Evolutionary conservation across 2,797 vertebrate species (phyloP).

Genomic region (Gouania willdenowi): DNA sequence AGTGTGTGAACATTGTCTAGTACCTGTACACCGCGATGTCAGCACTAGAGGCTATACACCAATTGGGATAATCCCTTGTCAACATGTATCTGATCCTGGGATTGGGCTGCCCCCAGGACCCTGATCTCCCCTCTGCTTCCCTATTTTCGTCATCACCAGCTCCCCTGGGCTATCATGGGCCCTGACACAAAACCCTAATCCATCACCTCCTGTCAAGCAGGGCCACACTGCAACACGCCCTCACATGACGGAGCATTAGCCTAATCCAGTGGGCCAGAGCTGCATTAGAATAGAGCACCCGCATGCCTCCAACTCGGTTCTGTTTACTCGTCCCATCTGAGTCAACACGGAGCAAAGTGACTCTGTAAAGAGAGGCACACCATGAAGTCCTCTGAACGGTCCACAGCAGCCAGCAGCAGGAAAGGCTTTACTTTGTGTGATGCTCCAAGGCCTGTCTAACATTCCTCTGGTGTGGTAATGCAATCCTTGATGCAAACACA

Average conservation of each 20-base stretch:
- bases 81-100: conserved; percentile 76
- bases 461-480: conserved; percentile 54
- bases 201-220: conserved; percentile 78
- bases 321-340: conserved; percentile 83
- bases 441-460: conserved; percentile 13
- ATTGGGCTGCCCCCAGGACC: conserved; percentile 61
- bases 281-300: conserved; percentile 74
- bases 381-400: conserved; percentile 22
- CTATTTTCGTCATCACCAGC: conserved; percentile 49
- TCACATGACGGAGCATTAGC: conserved; percentile 73
- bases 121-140: conserved; percentile 45
- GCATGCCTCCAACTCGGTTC: conserved; percentile 58
- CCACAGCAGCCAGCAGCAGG: conserved; percentile 5
- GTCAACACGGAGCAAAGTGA: conserved; percentile 74
- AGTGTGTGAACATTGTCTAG: background rate
- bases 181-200: conserved; percentile 76
- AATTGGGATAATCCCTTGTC: conserved; percentile 82
- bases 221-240: conserved; percentile 61
- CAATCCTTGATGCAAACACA: conserved; percentile 60
- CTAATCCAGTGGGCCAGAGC: conserved; percentile 77
- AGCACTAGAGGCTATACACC: conserved; percentile 70
- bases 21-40: conserved; percentile 34
- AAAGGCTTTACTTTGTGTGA: conserved; percentile 43
- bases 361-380: conserved; percentile 38
- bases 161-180: conserved; percentile 65